These are phyloP conservation scores for Tachysurus fulvidraco DNA, from an alignment of 2,113 vertebrate species.

Conservation along the genomic window DNA sequence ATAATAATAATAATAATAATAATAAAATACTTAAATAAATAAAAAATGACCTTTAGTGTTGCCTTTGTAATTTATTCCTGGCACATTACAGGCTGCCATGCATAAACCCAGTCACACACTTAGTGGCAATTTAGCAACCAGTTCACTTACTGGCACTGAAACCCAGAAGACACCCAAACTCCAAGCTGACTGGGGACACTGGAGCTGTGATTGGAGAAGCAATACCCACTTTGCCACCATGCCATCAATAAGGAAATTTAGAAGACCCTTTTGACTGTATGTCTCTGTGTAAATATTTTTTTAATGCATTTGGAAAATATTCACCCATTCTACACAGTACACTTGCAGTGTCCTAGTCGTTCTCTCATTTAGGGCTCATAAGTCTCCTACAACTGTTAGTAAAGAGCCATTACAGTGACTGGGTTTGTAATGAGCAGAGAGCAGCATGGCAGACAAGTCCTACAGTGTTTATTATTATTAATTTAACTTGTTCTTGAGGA, in stretches of 20 bases:
- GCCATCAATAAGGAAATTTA: neutral
- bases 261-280: neutral
- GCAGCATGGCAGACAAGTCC: neutral
- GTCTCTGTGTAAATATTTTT: neutral
- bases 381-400: neutral
- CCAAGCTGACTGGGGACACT: neutral
- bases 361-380: neutral
- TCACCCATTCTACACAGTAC: neutral
- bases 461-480: neutral
- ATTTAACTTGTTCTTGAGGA: neutral
- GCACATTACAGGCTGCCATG: neutral
- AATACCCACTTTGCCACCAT: neutral
- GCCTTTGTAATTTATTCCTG: neutral
- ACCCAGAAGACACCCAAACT: neutral
- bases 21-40: no score
- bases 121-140: neutral
- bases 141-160: neutral
- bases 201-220: neutral
- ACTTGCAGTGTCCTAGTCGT: neutral
- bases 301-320: neutral
- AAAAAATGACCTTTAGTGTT: neutral
- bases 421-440: neutral
- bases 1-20: no score
- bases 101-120: neutral
- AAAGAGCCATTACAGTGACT: neutral